These are phyloP conservation scores for Andrena dorsata DNA, from an alignment of 2,888 invertebrate genomes.

Conservation along the genomic window DNA sequence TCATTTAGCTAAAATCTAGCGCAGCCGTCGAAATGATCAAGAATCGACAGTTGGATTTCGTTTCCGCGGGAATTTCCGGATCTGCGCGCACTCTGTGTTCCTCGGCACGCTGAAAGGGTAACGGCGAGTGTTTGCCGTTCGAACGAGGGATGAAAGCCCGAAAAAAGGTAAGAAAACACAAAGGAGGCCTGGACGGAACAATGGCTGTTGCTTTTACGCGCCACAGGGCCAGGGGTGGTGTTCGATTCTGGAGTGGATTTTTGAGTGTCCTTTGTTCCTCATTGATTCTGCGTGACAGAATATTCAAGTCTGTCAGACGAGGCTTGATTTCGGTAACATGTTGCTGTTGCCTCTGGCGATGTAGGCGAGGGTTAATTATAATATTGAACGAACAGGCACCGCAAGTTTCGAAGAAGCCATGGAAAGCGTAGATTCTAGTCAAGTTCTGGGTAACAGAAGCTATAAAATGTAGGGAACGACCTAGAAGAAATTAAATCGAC, in stretches of 20 bases:
- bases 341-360: not conserved
- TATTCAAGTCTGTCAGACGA: not conserved
- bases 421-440: not conserved
- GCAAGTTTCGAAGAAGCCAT: too few species aligned
- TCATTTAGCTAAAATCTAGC: not conserved
- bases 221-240: not conserved
- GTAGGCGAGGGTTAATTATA: too few species aligned
- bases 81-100: not conserved
- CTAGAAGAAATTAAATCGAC: not conserved
- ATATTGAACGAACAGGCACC: too few species aligned
- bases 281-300: not conserved
- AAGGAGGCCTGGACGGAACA: slow-evolving; percentile 7
- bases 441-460: not conserved
- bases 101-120: not conserved
- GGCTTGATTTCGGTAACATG: not conserved
- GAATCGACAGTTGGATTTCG: not conserved
- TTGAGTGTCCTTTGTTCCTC: slow-evolving; percentile 23
- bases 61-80: not conserved
- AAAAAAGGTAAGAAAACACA: slow-evolving; percentile 11
- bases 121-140: slow-evolving; percentile 9
- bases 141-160: not conserved
- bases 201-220: slow-evolving; percentile 14
- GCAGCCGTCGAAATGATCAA: not conserved
- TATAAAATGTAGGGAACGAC: not conserved
- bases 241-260: slow-evolving; percentile 10